Evolutionary conservation across 2,113 vertebrate genomes (phyloP), one percentile per base, ranked within the genome.

Genomic region (Illadopsis cleaveri): DNA sequence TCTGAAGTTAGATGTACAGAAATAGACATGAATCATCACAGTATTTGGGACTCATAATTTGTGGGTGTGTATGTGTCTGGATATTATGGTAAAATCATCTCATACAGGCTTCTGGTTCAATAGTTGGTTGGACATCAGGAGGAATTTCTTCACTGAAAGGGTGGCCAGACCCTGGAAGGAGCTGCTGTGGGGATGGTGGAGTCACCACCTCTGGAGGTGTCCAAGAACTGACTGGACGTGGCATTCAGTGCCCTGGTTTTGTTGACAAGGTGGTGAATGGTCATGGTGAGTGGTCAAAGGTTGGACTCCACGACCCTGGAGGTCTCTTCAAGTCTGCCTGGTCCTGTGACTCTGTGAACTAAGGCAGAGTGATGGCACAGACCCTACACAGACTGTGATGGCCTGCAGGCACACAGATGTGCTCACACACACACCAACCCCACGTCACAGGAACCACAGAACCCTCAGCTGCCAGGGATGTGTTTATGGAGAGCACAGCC

Each of bases 361-460:
- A 12, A 47, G 47, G 24, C 54, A 45, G 35, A 13, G 18, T 10
- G 57, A 48, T 47, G 47, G n/a, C 35, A 82, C 42, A 71, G 44
- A 25, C 10, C 27, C 53, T 12, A 4, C 62, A 17, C 3, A 65
- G 48, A 42, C 19, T 42, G 3, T 37, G 21, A 11, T 2, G 31
- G 71, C 20, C 37, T 62, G 31, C 31, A 57, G 61, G 45, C 21
- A n/a, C 47, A 44, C 0, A 1, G 21, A 8, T 19, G 54, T 23
- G 38, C 40, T 30, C 48, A 17, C 28, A 10, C 62, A 6, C 53
- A 54, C 31, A 12, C 21, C 40, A 19, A 6, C 2, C 23, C 24
- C 2, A 1, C 2, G 27, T 3, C 25, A 21, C 13, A 2, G 1
- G 20, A 61, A 35, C 33, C 1, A 40, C 14, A 50, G n/a, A 44